Base-by-base conservation (phyloP, 2,113 vertebrate species). In the Hyaena hyaena region DNA sequence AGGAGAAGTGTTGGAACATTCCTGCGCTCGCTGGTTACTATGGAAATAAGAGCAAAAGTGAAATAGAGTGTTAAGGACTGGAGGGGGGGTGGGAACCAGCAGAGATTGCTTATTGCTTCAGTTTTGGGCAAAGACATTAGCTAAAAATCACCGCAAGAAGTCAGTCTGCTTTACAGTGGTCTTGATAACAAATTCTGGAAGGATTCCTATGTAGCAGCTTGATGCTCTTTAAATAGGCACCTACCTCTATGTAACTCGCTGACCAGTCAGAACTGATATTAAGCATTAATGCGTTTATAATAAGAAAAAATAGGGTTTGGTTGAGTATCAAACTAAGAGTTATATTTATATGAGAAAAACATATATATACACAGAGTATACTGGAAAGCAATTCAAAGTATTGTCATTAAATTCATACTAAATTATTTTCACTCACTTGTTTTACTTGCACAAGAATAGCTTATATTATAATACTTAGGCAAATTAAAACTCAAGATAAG, bases 21-120 rank as follows among this genome's bases (percentile, higher is more conserved):
- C 26, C 31, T 39, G 2, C 45, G 43, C 39, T 73, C 33, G 28
- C 23, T 53, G 19, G 79, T 88, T 94, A 63, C 74, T 74, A 90
- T 84, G 88, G 83, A 92, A 95, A 96, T 92, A 68, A 77, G 88
- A 85, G 43, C 35, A 76, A 92, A 97, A 63, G 43, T 68, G 39
- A 68, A 80, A 31, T 6, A 26, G 14, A 66, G 15, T 79, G 39
- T 77, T n/a, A 55, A 85, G 11, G 50, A 7, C 28, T 31, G 14
- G 43, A 43, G 45, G 7, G 7, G 26, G 7, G 5, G 45, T 2
- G 23, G 10, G 68, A 69, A n/a, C 53, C 65, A 65, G 33, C 14
- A 58, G 77, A 23, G 43, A 82, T 74, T 80, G 14, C 11, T 14
- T 66, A 12, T n/a, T 16, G 12, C 33, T 92, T 69, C 92, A 63